Evolutionary conservation across 2,113 vertebrate species (phyloP).

Genomic region (Pteruthius melanotis): DNA sequence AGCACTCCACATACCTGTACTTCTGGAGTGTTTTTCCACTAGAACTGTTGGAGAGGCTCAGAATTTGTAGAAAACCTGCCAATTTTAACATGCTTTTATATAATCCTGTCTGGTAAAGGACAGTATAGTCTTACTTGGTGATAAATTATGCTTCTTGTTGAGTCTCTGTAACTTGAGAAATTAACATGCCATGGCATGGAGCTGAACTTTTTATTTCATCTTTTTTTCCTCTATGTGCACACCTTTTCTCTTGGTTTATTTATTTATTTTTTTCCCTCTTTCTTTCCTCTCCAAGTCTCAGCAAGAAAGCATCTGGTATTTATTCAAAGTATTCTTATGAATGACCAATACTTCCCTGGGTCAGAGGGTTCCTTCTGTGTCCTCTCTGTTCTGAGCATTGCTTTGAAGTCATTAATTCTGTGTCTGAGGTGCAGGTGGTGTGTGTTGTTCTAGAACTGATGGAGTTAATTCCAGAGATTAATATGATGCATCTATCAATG

Average conservation of each 20-base stretch:
- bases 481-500: not conserved
- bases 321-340: not conserved
- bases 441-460: not conserved
- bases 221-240: not conserved
- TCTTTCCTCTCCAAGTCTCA: not conserved
- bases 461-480: not conserved
- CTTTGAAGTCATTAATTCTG: not conserved
- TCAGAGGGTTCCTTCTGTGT: not conserved
- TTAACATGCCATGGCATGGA: not conserved
- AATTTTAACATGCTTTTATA: not conserved
- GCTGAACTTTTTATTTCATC: not conserved
- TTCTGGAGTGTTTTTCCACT: not conserved
- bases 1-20: not conserved
- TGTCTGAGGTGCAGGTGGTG: not conserved
- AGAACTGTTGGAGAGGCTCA: not conserved
- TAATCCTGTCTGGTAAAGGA: not conserved
- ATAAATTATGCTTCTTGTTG: not conserved
- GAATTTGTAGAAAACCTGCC: not conserved
- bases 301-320: not conserved
- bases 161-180: not conserved
- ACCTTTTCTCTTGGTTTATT: not conserved
- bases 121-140: not conserved
- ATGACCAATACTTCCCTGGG: not conserved
- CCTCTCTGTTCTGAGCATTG: not conserved
- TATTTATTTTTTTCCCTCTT: not conserved